phyloP scores from a whole-genome alignment of 1,140 invertebrate genomes.

The Idris sp. region DNA sequence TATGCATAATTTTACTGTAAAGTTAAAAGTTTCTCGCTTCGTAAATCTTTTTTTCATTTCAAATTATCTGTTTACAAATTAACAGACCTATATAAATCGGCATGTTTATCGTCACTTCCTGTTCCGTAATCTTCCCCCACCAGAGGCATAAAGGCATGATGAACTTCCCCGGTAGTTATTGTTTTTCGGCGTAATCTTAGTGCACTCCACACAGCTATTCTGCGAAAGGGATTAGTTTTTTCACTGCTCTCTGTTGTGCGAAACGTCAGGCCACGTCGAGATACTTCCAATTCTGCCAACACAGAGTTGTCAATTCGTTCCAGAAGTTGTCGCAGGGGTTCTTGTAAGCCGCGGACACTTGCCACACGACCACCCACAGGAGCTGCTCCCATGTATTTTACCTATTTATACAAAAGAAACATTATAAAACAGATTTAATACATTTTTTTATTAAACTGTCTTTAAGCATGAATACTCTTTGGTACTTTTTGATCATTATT shows the following conservation, averaged over 20 bases:
- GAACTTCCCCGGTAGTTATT: constrained; percentile 66
- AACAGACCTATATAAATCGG: constrained; percentile 72
- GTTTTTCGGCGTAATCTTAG: constrained; percentile 67
- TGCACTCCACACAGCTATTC: constrained; percentile 92
- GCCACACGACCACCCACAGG: constrained; percentile 88
- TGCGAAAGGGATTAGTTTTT: constrained; percentile 84
- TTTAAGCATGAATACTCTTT: too few species aligned
- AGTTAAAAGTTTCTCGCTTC: too few species aligned
- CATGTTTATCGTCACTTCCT: constrained; percentile 71
- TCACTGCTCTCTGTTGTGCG: constrained; percentile 69
- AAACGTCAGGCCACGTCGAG: constrained; percentile 72
- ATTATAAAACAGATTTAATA: too few species aligned
- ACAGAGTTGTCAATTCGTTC: constrained; percentile 69
- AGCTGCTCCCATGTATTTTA: constrained; percentile 90
- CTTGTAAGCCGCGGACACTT: constrained; percentile 88
- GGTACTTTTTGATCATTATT: too few species aligned
- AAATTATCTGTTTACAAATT: too few species aligned
- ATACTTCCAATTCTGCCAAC: constrained; percentile 73
- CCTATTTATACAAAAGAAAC: too few species aligned
- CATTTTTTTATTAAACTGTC: too few species aligned
- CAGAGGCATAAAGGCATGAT: constrained; percentile 89
- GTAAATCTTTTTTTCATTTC: too few species aligned
- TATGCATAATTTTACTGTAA: too few species aligned
- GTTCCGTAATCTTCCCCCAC: constrained; percentile 83
- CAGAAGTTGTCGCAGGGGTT: constrained; percentile 85